phyloP scores from a whole-genome alignment of 2,113 vertebrate species.

The Poeciliopsis retropinna region DNA sequence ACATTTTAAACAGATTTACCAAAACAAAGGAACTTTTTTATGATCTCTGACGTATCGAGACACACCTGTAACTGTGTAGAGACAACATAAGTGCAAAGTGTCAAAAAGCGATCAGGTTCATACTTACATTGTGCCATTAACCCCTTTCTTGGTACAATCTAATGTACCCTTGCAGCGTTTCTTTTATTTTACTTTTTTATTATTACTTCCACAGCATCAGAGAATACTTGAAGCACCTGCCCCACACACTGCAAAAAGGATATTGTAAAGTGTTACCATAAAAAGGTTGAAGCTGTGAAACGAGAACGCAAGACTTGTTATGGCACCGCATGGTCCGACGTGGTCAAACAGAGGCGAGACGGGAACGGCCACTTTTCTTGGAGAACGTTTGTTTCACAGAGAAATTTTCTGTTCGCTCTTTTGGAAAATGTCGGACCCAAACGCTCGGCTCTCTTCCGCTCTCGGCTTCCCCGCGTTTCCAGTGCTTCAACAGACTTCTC shows the following conservation, averaged over 20 bases:
- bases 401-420: conserved; percentile 35
- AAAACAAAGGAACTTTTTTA: background rate
- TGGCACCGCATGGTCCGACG: conserved; percentile 47
- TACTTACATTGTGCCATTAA: conserved; percentile 49
- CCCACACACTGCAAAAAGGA: conserved; percentile 43
- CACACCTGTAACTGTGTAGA: conserved; percentile 22
- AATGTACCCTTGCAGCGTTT: conserved; percentile 31
- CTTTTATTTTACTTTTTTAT: background rate
- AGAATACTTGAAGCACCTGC: conserved; percentile 41
- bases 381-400: conserved; percentile 25
- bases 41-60: background rate
- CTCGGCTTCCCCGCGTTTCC: conserved; percentile 48
- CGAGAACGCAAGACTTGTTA: conserved; percentile 43
- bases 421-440: conserved; percentile 31
- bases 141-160: conserved; percentile 23
- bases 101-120: conserved; percentile 23
- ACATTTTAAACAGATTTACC: background rate
- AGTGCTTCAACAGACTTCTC: conserved; percentile 71
- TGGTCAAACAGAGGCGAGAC: conserved; percentile 53
- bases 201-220: conserved; percentile 41
- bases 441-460: conserved; percentile 40
- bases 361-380: conserved; percentile 38
- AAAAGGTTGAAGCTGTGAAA: conserved; percentile 27
- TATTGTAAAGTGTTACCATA: conserved; percentile 33
- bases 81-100: conserved; percentile 55